Base-by-base conservation (phyloP, 92 coral and sea anemone genomes). In the Zoanthus solanderi region DNA sequence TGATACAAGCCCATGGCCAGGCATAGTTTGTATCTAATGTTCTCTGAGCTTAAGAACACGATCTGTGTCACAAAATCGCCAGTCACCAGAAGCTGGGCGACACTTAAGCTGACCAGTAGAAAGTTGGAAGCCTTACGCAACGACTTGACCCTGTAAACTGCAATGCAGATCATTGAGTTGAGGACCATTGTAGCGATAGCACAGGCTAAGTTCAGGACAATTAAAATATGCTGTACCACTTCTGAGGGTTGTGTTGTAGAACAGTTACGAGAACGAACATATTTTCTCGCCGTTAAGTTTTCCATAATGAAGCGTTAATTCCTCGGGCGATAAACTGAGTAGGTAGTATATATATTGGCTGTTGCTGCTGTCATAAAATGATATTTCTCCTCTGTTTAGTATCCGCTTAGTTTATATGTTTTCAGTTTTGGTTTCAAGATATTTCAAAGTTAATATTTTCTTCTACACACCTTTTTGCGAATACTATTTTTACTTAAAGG, bases 101-200 rank as follows among this genome's bases (percentile, higher is more conserved):
- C 56, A 23, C 84, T 79, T 16, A 79, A 63, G 12, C 84, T 79
- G n/a, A 44, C 46, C 4, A 63, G 74, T 28, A 79, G 5, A 45
- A 28, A 3, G 60, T 79, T 79, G 4, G 84, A 79, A 45, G 84
- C 74, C 6, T 14, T 79, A 15, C 84, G 73, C 37, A 79, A 23
- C 12, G 37, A 10, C 54, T 63, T 63, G 30, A 63, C 73, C 42
- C 44, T 79, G 44, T 79, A 79, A n/a, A 79, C 50, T 10, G 84
- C 84, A 9, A 30, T 34, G 46, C 84, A 79, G 42, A 46, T 63
- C 73, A 79, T 79, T 3, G 42, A 45, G 32, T 79, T 79, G 11
- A 63, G 58, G 37, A 63, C 6, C 0, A 79, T 63, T 42, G 72
- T 63, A 63, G 74, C 58, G 10, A 23, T 13, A 42, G 42, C 73